Percentiles rank a stretch among this genome's conserved stretches.
phyloP scores from a whole-genome alignment of 64 coral and sea anemone genomes.

The Montipora cactus region DNA sequence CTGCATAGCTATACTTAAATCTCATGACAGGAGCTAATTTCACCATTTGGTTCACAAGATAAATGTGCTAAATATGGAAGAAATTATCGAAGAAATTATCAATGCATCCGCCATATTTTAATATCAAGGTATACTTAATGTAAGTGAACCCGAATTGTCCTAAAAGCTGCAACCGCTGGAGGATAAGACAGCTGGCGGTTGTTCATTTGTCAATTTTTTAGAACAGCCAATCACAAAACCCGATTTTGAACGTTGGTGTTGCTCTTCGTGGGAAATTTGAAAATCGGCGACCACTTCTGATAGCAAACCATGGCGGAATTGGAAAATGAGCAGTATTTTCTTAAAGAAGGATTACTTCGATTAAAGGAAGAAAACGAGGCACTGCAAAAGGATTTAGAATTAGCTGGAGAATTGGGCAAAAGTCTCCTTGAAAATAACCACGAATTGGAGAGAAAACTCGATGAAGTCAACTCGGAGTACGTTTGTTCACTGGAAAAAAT shows the following conservation, averaged over 20 bases:
- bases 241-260: background rate
- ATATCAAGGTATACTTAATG: background rate
- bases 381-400: constrained; percentile 67
- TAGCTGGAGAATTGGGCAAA: constrained; percentile 93
- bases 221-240: constrained; percentile 20
- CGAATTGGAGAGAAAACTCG: constrained; percentile 86
- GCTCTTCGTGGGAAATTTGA: constrained; percentile 5
- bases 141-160: background rate
- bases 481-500: constrained; percentile 41
- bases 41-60: background rate
- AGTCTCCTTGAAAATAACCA: constrained; percentile 91
- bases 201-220: background rate
- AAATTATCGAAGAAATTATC: background rate
- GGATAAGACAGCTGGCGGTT: background rate
- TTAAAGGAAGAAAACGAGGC: constrained; percentile 68
- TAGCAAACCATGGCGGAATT: background rate
- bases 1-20: background rate
- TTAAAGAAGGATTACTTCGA: constrained; percentile 38
- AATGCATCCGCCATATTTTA: background rate
- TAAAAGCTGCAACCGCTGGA: background rate
- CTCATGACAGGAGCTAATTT: background rate
- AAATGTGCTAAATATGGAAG: background rate
- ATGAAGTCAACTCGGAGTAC: constrained; percentile 76
- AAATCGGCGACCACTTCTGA: background rate
- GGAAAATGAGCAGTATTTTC: constrained; percentile 22